Percentiles rank a stretch among this genome's conserved stretches.
Conservation (phyloP, 1,140 invertebrate species). For the Antheraea pernyi region DNA sequence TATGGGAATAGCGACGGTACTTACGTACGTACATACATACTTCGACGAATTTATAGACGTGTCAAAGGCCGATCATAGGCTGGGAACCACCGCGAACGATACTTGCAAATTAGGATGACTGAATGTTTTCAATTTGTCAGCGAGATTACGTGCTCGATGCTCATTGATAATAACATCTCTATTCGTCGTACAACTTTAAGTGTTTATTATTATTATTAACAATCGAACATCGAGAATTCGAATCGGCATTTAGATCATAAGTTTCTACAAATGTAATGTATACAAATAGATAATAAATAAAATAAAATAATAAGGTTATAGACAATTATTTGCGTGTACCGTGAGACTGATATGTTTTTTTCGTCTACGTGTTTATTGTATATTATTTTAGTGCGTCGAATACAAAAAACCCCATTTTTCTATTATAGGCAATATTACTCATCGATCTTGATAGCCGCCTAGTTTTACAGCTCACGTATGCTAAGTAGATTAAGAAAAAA, state of each 20-base stretch:
- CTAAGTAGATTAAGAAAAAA: conserved; percentile 59
- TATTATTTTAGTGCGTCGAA: conserved; percentile 43
- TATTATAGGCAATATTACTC: conserved; percentile 53
- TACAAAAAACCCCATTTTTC: conserved; percentile 40
- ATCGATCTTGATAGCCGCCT: conserved; percentile 41
- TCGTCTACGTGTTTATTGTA: conserved; percentile 21
- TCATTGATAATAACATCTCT: conserved; percentile 18
- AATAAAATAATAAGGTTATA: too few species aligned
- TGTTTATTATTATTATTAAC: too few species aligned
- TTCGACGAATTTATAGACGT: conserved; percentile 61
- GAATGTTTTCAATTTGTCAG: conserved; percentile 28
- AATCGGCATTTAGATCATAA: too few species aligned
- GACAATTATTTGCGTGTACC: neutral
- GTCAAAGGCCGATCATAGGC: conserved; percentile 60
- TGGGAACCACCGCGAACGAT: conserved; percentile 42
- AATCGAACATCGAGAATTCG: too few species aligned
- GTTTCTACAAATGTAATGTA: too few species aligned
- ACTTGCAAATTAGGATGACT: conserved; percentile 32
- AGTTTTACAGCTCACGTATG: conserved; percentile 55
- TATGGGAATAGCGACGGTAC: conserved; percentile 58
- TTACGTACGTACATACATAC: conserved; percentile 50
- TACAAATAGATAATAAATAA: too few species aligned
- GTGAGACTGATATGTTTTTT: neutral
- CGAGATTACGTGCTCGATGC: conserved; percentile 18
- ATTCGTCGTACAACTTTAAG: neutral